Evolutionary conservation across 2,797 vertebrate genomes (phyloP).

Genomic region (Diglossa cyanea): DNA sequence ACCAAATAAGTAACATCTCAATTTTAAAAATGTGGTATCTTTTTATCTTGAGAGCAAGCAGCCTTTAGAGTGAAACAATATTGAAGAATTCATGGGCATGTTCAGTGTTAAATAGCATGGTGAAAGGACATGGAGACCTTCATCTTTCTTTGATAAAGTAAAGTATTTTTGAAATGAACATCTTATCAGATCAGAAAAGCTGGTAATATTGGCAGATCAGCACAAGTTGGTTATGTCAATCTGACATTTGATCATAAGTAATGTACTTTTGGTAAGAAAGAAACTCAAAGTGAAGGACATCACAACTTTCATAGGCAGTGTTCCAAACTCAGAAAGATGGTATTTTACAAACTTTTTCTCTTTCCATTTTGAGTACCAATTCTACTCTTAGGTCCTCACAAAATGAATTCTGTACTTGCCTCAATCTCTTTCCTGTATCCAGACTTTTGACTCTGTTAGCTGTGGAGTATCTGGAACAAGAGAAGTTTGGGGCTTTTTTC

Average conservation of each 20-base stretch:
- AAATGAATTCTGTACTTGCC: neutral
- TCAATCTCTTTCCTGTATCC: neutral
- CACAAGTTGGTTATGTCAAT: conserved; percentile 27
- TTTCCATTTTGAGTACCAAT: neutral
- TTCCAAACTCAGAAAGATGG: neutral
- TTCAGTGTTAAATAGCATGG: neutral
- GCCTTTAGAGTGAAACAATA: neutral
- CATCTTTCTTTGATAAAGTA: conserved; percentile 52
- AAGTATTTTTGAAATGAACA: conserved; percentile 46
- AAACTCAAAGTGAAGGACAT: conserved; percentile 46
- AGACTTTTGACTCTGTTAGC: neutral
- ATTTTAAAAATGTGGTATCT: neutral
- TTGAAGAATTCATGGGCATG: neutral
- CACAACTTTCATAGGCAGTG: neutral
- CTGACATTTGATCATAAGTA: conserved; percentile 53
- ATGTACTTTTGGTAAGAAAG: conserved; percentile 16
- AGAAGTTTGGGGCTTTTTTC: neutral
- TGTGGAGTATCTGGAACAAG: neutral
- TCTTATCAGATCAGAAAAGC: conserved; percentile 57
- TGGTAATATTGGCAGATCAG: conserved; percentile 48
- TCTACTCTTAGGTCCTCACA: neutral
- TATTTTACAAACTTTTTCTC: neutral
- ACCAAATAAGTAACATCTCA: neutral
- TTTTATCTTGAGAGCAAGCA: neutral
- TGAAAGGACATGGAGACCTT: conserved; percentile 50